Evolutionary conservation across 1,140 invertebrate species (phyloP), one percentile per base, ranked within the genome.

Genomic region (Oncopeltus fasciatus): DNA sequence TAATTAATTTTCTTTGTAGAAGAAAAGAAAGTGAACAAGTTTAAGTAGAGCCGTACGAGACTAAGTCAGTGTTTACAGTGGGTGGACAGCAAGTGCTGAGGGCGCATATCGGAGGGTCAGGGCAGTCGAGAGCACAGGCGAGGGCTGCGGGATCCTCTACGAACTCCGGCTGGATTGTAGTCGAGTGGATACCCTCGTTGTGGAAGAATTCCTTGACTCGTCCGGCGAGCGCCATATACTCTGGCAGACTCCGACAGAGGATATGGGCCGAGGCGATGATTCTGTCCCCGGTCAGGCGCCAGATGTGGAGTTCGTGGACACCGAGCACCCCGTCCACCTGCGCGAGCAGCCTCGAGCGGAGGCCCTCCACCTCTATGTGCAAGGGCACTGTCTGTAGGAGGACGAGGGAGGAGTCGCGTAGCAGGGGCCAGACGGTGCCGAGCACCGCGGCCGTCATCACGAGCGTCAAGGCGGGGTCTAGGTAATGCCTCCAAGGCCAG

Each of bases 211-310:
- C 47, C 44, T 62, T 62, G 11, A 57, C 53, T 43, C 28, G 57
- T 27, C 49, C 61, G 43, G 20, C 51, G 18, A 61, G 3, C 46
- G 38, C 44, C 49, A 62, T 62, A 26, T 57, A 57, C 21, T 62
- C 61, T n/a, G 49, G 28, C 1, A 57, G 73, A 74, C 92, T 92
- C 65, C 87, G 81, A 75, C 89, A 92, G 64, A 88, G 86, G 67
- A 95, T 92, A 70, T 95, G 92, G 1, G 91, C 91, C 9, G 91
- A 93, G 56, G 91, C 92, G 68, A 95, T 94, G 61, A 94, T 93
- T 66, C 90, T 80, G 73, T 94, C 90, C 1, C 90, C 90, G 20
- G 91, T 90, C 64, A 95, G 77, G 73, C 93, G 90, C 92, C 92
- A 95, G 1, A 95, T 89, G 70, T 95, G 92, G 70, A 95, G 92